These are phyloP conservation scores for Enteromius paludinosus DNA, from an alignment of 2,797 vertebrate genomes.

Conservation along the genomic window DNA sequence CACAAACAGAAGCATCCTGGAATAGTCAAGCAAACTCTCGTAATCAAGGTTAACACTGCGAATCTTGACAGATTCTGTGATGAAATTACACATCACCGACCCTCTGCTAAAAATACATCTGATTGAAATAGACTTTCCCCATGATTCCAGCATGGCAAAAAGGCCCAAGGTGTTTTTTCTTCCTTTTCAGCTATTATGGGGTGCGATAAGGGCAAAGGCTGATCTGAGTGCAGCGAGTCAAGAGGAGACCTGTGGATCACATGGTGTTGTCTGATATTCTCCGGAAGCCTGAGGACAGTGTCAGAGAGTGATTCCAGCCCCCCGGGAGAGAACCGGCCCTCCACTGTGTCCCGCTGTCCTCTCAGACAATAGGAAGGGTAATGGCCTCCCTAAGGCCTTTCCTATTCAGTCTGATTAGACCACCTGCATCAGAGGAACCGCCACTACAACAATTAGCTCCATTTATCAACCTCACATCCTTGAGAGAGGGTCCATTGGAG, in stretches of 20 bases:
- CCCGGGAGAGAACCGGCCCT: slow-evolving; percentile 39
- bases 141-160: slow-evolving; percentile 25
- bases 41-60: slow-evolving; percentile 24
- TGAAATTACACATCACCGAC: slow-evolving; percentile 35
- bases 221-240: slow-evolving; percentile 48
- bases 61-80: slow-evolving; percentile 39
- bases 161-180: slow-evolving; percentile 41
- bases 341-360: slow-evolving; percentile 75
- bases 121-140: slow-evolving; percentile 35
- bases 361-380: slow-evolving; percentile 84
- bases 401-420: slow-evolving; percentile 81
- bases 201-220: slow-evolving; percentile 39
- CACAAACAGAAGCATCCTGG: neutral
- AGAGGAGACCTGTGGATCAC: slow-evolving; percentile 45
- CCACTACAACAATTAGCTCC: slow-evolving; percentile 85
- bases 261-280: slow-evolving; percentile 40
- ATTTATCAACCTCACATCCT: slow-evolving; percentile 82
- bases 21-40: neutral
- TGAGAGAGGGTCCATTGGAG: slow-evolving; percentile 61
- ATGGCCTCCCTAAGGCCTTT: slow-evolving; percentile 82
- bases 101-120: slow-evolving; percentile 40
- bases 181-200: slow-evolving; percentile 51
- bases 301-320: slow-evolving; percentile 46
- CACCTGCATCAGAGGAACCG: slow-evolving; percentile 77
- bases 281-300: slow-evolving; percentile 46